Conservation (phyloP, 2,888 invertebrate species). For the Lithophane leautieri region DNA sequence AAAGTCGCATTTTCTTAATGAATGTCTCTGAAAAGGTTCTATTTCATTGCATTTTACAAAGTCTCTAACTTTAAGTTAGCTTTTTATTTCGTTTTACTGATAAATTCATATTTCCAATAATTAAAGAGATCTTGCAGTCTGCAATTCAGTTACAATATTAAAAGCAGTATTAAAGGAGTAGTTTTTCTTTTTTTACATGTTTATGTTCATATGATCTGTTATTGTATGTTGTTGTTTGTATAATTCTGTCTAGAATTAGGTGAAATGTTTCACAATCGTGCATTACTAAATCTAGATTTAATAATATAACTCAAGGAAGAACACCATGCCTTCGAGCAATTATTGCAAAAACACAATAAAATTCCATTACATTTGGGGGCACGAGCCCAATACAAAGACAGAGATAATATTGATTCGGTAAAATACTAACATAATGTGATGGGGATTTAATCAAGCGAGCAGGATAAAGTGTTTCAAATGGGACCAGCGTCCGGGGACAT, state of each 20-base stretch:
- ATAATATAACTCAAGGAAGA: not conserved
- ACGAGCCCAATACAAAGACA: not conserved
- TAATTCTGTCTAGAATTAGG: not conserved
- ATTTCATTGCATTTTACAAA: conserved; percentile 7
- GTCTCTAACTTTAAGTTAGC: not conserved
- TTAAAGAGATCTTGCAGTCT: not conserved
- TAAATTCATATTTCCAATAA: not conserved
- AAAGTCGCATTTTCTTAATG: not conserved
- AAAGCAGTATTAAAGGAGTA: not conserved
- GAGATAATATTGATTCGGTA: not conserved
- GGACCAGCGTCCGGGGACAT: not conserved
- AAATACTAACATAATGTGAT: conserved; percentile 25
- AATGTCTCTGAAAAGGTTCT: not conserved
- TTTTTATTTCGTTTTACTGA: conserved; percentile 14
- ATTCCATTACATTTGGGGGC: not conserved
- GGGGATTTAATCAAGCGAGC: conserved; percentile 34
- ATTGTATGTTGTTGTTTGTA: no score
- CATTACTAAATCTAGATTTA: not conserved
- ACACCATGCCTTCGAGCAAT: not conserved
- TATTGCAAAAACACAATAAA: not conserved
- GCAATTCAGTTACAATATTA: not conserved
- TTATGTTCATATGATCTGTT: no score
- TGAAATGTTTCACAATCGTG: not conserved
- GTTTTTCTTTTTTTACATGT: not conserved
- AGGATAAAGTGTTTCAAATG: conserved; percentile 24